Evolutionary conservation across 2,888 invertebrate genomes (phyloP), one percentile per base, ranked within the genome.

Genomic region (Tetragonisca angustula): DNA sequence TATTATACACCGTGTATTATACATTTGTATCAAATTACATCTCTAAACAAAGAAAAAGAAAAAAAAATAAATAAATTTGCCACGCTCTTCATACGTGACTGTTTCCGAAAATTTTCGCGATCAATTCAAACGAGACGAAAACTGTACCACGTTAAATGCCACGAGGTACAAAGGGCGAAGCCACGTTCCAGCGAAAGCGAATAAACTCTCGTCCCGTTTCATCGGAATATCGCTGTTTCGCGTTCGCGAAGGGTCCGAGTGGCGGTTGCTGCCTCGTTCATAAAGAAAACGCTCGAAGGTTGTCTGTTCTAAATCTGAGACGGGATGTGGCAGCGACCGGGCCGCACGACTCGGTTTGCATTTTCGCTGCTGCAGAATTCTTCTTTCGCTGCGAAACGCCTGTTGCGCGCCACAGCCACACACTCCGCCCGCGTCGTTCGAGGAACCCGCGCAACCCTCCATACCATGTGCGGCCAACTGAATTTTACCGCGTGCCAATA

Each of bases 261-360:
- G 69, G 81, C 15, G n/a, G 1, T 43, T 43, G 43, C 43, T 1
- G 9, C 43, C 43, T 11, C 43, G 82, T 81, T 87, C 85, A 81
- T 86, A 79, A 86, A 86, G 84, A 77, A 81, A 79, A 59, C 75
- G 65, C 75, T 80, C 70, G 87, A 86, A 89, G 86, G 84, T 62
- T 87, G 86, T 86, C 87, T 81, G 86, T 85, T 86, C 89, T 89
- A 89, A 86, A 88, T 89, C 76, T 50, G 88, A 80, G 75, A 64
- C 81, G 65, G 56, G 62, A 72, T 49, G 43, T 21, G 19, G 43
- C 59, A 71, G 68, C 19, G 65, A 64, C 50, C 69, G 67, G 24
- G 52, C 19, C 43, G 9, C 49, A 50, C 59, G 71, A 61, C 71
- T 74, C 76, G 78, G 78, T 86, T 82, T 75, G 83, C 87, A 69